A percentile compares a stretch with the other conserved stretches of the same genome.
These are phyloP conservation scores for Drosophila fungiperda DNA, from an alignment of 2,888 invertebrate genomes.

Conservation along the genomic window DNA sequence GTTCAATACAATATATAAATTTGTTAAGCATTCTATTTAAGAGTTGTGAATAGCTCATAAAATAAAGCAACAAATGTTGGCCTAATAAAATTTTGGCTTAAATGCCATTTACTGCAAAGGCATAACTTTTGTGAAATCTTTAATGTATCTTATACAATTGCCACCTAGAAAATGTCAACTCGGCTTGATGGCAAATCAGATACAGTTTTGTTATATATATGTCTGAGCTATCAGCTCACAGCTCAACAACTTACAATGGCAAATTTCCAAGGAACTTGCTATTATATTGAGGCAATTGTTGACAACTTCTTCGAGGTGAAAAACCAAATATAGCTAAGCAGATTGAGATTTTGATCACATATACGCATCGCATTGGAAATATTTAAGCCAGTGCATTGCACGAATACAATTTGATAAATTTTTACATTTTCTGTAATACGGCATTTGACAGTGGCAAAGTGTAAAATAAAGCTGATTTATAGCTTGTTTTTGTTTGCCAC, in stretches of 20 bases:
- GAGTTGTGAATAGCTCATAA: background rate
- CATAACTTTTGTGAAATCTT: background rate
- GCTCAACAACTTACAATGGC: background rate
- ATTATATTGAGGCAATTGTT: constrained; percentile 17
- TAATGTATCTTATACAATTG: background rate
- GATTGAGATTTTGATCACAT: constrained; percentile 58
- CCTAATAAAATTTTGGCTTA: background rate
- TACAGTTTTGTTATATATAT: constrained; percentile 38
- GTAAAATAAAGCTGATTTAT: constrained; percentile 66
- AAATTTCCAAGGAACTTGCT: constrained; percentile 7
- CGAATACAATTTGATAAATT: constrained; percentile 26
- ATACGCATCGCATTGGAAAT: constrained; percentile 15
- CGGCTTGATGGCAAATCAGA: constrained; percentile 38
- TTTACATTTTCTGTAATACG: constrained; percentile 16
- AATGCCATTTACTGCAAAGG: background rate
- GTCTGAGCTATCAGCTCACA: constrained; percentile 8
- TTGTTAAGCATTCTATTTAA: background rate
- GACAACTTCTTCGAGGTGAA: constrained; percentile 21
- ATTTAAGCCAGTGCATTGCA: constrained; percentile 12
- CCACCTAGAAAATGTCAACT: background rate
- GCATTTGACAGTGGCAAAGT: constrained; percentile 36
- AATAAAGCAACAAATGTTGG: background rate
- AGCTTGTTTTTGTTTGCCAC: constrained; percentile 42
- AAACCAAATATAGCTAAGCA: constrained; percentile 50
- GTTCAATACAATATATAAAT: too few relatives aligned